phyloP scores from a whole-genome alignment of 1,140 invertebrate species.

The Steinernema khuongi region DNA sequence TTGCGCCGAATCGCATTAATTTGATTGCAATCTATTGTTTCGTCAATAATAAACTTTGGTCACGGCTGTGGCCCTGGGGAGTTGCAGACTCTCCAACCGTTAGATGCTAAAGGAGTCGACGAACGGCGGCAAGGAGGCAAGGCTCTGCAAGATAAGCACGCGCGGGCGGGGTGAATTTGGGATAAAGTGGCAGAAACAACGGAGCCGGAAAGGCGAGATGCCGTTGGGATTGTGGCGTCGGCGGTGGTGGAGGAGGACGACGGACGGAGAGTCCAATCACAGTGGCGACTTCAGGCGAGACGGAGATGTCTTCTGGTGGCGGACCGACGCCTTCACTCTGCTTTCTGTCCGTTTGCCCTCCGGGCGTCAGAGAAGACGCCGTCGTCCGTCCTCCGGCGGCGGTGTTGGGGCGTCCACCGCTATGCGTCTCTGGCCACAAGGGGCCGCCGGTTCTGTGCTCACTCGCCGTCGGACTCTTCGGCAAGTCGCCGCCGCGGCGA shows the following conservation, averaged over 20 bases:
- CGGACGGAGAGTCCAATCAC: background rate
- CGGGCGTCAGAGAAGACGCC: background rate
- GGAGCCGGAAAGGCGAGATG: background rate
- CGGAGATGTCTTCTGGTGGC: too few species aligned
- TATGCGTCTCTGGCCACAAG: conserved; percentile 11
- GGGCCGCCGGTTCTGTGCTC: background rate
- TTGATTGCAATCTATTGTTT: conserved; percentile 15
- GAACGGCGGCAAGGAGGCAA: background rate
- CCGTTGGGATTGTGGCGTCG: background rate
- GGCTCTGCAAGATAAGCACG: background rate
- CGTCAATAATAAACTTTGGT: conserved; percentile 7
- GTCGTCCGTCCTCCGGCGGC: background rate
- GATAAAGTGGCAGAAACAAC: background rate
- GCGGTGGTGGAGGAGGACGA: background rate
- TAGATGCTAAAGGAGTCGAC: background rate
- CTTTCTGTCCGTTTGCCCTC: background rate
- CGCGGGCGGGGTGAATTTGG: background rate
- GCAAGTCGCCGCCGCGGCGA: background rate
- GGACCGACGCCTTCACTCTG: background rate
- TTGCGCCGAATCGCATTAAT: conserved; percentile 5
- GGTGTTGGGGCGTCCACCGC: too few species aligned
- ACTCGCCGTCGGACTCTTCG: background rate
- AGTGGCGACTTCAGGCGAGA: background rate
- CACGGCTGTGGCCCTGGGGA: background rate
- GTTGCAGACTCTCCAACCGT: too few species aligned